These are phyloP conservation scores for Fragum sueziense DNA, from an alignment of 2,888 invertebrate species.

Conservation along the genomic window DNA sequence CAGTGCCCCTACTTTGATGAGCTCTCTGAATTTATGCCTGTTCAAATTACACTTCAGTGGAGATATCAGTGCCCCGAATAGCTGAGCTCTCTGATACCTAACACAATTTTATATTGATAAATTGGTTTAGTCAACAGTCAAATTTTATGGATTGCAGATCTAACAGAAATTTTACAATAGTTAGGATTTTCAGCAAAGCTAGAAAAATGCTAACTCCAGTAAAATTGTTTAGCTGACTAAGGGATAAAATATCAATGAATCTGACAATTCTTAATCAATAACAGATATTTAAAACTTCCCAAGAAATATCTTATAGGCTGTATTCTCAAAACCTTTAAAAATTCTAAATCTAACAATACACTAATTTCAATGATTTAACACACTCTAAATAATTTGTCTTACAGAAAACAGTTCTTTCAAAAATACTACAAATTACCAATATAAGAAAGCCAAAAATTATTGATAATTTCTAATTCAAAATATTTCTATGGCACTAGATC, in stretches of 20 bases:
- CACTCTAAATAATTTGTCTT: background rate
- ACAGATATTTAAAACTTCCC: no score
- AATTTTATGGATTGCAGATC: background rate
- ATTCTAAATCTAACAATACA: background rate
- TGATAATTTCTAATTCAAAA: no score
- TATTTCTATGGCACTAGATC: background rate
- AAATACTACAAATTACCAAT: background rate
- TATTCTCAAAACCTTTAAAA: background rate
- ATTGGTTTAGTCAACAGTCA: background rate
- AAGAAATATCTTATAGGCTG: background rate
- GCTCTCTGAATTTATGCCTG: background rate
- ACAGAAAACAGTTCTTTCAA: no score
- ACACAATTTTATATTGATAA: background rate
- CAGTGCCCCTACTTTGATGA: background rate
- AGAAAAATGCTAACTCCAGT: background rate
- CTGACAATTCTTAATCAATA: background rate
- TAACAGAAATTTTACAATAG: background rate
- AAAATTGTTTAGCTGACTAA: background rate
- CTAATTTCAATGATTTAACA: background rate
- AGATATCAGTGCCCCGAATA: background rate
- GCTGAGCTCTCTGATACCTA: background rate
- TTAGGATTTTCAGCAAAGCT: background rate
- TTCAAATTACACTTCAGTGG: background rate
- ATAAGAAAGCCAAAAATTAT: background rate
- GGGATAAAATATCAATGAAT: background rate